Evolutionary conservation across 1,140 invertebrate genomes (phyloP), one percentile per base, ranked within the genome.

Genomic region (Leptinotarsa texana): DNA sequence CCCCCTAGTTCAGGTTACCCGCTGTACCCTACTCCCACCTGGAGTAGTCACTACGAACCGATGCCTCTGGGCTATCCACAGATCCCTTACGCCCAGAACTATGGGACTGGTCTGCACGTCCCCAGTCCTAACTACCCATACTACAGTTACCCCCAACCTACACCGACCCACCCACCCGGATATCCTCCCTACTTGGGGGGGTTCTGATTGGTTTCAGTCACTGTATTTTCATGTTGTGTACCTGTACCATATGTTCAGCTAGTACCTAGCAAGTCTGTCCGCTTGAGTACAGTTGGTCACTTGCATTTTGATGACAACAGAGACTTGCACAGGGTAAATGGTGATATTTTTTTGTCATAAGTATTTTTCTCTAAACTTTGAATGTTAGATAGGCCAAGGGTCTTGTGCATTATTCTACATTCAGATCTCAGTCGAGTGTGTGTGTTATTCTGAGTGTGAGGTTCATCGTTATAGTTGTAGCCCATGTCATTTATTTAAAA

Each of bases 81-180:
- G 80, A 75, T 86, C 78, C 80, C 83, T 21, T 87, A 87, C 74
- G 80, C 82, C 18, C 83, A 83, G 74, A 75, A 82, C 24, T 83
- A 86, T 69, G 80, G 85, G 4, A 86, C 87, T 33, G 84, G 86
- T 76, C 84, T 89, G 74, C 88, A 89, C 77, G 84, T 89, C 78
- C 88, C 88, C 72, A 87, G 86, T 77, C 88, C 88, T 21, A 88
- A 88, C 76, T 89, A 89, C 82, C 87, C 88, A 8, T 89, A 89
- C 78, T 85, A 84, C 76, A 81, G 82, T 81, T 85, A 85, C 77
- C 83, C 83, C 33, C 83, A 84, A 80, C 84, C 86, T 18, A 82
- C 85, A 71, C 85, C 86, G 22, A 83, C 85, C 75, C 86, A 87
- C 80, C 85, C 86, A 69, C 86, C 87, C 71, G 83, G 86, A 72